These are phyloP conservation scores for Belgica antarctica DNA, from an alignment of 2,888 invertebrate genomes.

Conservation along the genomic window DNA sequence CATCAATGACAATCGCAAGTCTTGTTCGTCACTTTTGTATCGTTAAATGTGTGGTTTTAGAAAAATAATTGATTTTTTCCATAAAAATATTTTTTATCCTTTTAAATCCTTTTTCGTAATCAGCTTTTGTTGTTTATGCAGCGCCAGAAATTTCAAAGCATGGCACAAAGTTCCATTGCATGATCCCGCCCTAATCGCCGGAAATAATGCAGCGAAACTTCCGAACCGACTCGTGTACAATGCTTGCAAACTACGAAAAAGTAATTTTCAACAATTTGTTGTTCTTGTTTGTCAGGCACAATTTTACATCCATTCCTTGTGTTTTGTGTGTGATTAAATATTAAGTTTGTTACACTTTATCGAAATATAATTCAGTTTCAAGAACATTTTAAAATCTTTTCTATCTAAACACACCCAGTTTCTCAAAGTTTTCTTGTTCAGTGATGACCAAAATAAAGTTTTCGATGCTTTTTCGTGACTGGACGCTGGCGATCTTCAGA, in stretches of 20 bases:
- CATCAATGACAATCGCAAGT: neutral
- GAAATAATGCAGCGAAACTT: neutral
- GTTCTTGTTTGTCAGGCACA: conserved; percentile 27
- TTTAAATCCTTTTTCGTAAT: conserved; percentile 1
- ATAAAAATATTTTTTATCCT: conserved; percentile 8
- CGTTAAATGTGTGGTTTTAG: neutral
- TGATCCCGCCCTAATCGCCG: neutral
- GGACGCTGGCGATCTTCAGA: too few relatives aligned
- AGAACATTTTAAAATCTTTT: conserved; percentile 6
- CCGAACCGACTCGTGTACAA: too few relatives aligned
- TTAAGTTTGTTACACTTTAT: neutral
- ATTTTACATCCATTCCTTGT: conserved; percentile 33
- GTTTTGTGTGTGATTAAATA: neutral
- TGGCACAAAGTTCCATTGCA: neutral
- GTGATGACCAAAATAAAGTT: too few relatives aligned
- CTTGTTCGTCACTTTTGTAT: neutral
- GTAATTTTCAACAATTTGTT: neutral
- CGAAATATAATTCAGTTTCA: conserved; percentile 16
- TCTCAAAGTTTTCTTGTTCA: too few relatives aligned
- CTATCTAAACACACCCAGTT: conserved; percentile 26
- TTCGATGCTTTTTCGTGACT: too few relatives aligned
- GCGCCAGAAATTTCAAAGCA: neutral
- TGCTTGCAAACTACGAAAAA: too few relatives aligned
- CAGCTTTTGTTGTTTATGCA: neutral
- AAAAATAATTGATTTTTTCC: conserved; percentile 24